Evolutionary conservation across 2,113 vertebrate genomes (phyloP).

Genomic region (Puffinus mauretanicus): DNA sequence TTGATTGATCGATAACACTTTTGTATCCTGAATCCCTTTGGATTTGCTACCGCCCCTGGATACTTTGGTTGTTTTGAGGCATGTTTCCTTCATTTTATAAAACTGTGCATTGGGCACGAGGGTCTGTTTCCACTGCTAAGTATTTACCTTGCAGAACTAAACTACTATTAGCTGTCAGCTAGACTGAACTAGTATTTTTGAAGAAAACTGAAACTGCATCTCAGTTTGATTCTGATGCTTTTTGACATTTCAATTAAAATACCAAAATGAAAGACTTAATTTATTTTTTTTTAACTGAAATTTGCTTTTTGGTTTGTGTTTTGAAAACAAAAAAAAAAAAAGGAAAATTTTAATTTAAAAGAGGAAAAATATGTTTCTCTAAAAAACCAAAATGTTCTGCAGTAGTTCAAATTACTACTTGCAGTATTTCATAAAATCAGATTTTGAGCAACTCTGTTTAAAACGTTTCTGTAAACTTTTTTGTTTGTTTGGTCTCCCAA

Average conservation of each 20-base stretch:
- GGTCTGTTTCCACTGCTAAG: not conserved
- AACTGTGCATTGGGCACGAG: not conserved
- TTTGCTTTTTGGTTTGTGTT: not conserved
- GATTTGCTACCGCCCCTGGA: not conserved
- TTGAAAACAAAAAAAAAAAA: not conserved
- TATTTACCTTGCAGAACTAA: not conserved
- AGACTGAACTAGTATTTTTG: not conserved
- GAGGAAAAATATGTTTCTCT: not conserved
- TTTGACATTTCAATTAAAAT: slow-evolving; percentile 7
- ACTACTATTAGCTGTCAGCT: not conserved
- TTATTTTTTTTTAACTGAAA: not conserved
- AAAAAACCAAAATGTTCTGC: not conserved
- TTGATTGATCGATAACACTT: not conserved
- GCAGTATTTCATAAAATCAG: not conserved
- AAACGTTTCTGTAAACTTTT: not conserved
- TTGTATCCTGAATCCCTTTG: not conserved
- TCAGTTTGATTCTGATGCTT: slow-evolving; percentile 5
- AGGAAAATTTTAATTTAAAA: not conserved
- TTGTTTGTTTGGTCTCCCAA: not conserved
- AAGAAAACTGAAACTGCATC: not conserved
- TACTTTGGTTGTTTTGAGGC: not conserved
- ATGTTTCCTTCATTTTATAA: not conserved
- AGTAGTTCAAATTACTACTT: not conserved
- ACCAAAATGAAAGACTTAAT: not conserved
- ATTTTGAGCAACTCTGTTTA: not conserved